Evolutionary conservation across 2,797 vertebrate genomes (phyloP), one percentile per base, ranked within the genome.

Genomic region (Neosalanx taihuensis): DNA sequence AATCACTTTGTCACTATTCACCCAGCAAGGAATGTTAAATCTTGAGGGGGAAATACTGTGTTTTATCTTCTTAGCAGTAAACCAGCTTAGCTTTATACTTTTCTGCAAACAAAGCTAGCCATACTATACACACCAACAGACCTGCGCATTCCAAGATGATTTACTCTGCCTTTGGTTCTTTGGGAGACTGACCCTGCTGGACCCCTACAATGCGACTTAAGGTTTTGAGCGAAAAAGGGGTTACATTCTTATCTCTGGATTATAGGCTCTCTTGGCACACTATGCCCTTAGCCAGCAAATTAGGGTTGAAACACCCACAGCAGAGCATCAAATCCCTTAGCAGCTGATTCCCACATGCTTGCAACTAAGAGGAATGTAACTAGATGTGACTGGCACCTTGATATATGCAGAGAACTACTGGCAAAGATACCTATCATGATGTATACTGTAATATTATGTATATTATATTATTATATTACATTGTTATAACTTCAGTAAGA

Each of bases 271-370:
- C 35, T 76, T 76, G 80, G 66, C 78, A 76, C 80, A 69, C 72
- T 77, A 75, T 72, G 76, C 80, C 76, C 67, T 78, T 71, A 37
- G 66, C 71, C 70, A 64, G 76, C 72, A 78, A 78, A 23, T 66
- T 41, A 81, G 76, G 33, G 74, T 80, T 75, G 77, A 80, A 86
- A 85, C 73, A 83, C 58, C 67, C 76, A 6, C 79, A 26, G 70
- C 72, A 33, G 81, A 66, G 76, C 59, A 70, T 75, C 65, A 86
- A 91, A 87, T 87, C 87, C 86, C 70, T 7, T 20, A 68, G 92
- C 90, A 92, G 88, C 89, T 92, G 91, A 91, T 70, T 41, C 66
- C 87, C 90, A 90, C 85, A 90, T 90, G 90, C 49, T 84, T 63
- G 57, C 60, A 67, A 74, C 67, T 58, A 56, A 73, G 37, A 85